Evolutionary conservation across 2,797 vertebrate species (phyloP).

Genomic region (Trichosurus vulpecula): DNA sequence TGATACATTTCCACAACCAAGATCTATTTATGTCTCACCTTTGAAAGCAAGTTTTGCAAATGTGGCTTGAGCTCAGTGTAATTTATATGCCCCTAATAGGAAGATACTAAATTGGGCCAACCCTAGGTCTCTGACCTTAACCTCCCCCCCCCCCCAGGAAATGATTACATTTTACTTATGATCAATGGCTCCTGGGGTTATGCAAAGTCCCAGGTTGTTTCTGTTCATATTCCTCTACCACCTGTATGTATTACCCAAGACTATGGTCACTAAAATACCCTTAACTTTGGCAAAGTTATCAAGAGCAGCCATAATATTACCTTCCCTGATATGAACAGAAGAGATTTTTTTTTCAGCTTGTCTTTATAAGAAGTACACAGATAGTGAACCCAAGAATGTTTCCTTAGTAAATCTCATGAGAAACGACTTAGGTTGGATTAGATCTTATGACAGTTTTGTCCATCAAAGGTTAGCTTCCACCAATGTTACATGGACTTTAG

Average conservation of each 20-base stretch:
- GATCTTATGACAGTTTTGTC: not conserved
- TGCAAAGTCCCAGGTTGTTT: not conserved
- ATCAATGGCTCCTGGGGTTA: not conserved
- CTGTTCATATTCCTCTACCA: not conserved
- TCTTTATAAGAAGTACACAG: not conserved
- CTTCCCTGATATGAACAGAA: not conserved
- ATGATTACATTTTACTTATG: not conserved
- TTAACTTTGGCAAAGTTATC: not conserved
- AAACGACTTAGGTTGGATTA: not conserved
- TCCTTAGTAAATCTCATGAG: not conserved
- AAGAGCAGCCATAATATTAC: not conserved
- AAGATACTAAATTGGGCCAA: not conserved
- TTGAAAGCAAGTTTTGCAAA: not conserved
- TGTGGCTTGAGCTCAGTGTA: not conserved
- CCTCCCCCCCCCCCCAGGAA: accelerated
- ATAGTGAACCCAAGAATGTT: not conserved
- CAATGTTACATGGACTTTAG: not conserved
- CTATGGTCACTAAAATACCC: not conserved
- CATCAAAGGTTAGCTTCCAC: not conserved
- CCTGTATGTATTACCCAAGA: not conserved
- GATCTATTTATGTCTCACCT: not conserved
- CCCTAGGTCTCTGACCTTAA: not conserved
- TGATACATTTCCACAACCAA: no score
- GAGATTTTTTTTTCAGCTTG: no score
- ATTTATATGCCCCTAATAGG: not conserved